These are phyloP conservation scores for Actinostola sp. DNA, from an alignment of 92 coral and sea anemone species.

Conservation along the genomic window DNA sequence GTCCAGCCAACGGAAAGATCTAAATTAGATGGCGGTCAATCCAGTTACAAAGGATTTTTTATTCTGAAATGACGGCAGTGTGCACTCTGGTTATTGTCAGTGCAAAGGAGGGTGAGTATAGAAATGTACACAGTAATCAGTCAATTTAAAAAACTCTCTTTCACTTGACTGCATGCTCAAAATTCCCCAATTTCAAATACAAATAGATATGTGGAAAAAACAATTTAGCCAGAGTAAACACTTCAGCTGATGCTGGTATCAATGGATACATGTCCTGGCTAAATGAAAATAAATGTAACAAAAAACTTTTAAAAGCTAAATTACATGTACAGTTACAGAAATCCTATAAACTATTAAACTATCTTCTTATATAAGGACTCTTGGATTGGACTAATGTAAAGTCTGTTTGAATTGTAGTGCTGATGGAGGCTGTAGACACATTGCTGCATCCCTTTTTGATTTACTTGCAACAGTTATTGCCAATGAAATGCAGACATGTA, in stretches of 20 bases:
- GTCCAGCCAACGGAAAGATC: slow-evolving; percentile 61
- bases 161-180: too few species aligned
- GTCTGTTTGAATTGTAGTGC: slow-evolving; percentile 3
- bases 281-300: too few species aligned
- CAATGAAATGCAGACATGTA: slow-evolving; percentile 39
- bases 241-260: too few species aligned
- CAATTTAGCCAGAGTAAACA: too few species aligned
- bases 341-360: too few species aligned
- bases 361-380: too few species aligned
- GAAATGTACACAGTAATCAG: neutral
- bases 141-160: neutral
- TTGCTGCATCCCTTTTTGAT: slow-evolving; percentile 62
- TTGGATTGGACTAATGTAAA: neutral
- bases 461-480: slow-evolving; percentile 40
- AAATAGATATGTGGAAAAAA: too few species aligned
- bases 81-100: slow-evolving; percentile 46
- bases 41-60: slow-evolving; percentile 48
- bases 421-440: slow-evolving; percentile 67
- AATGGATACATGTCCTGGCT: too few species aligned
- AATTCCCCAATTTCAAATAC: too few species aligned
- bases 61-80: slow-evolving; percentile 42
- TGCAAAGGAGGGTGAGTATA: slow-evolving; percentile 49
- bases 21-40: slow-evolving; percentile 47
- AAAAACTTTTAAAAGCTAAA: too few species aligned
- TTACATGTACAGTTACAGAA: too few species aligned